These are phyloP conservation scores for Calidris pugnax DNA, from an alignment of 2,113 vertebrate species.

Conservation along the genomic window DNA sequence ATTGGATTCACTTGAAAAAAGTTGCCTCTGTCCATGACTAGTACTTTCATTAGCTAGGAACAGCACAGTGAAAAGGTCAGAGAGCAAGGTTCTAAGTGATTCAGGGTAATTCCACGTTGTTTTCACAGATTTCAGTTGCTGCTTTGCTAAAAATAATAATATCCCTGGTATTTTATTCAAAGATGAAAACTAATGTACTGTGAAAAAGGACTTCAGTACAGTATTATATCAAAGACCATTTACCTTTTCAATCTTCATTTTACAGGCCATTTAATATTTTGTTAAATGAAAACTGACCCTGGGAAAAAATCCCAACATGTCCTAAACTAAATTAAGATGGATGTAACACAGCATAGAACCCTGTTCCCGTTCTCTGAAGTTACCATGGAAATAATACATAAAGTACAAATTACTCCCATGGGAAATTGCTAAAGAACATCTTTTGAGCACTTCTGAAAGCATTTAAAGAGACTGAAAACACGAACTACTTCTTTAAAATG, in stretches of 20 bases:
- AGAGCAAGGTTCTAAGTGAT: not conserved
- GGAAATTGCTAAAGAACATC: constrained; percentile 13
- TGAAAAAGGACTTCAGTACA: constrained; percentile 19
- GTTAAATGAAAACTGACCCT: constrained; percentile 35
- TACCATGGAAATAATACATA: constrained; percentile 52
- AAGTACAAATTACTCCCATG: not conserved
- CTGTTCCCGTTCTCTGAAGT: constrained; percentile 40
- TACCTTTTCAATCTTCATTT: constrained; percentile 61
- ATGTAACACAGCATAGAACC: constrained; percentile 7
- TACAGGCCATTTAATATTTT: constrained; percentile 31
- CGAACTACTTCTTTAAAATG: not conserved
- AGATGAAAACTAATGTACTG: constrained; percentile 39
- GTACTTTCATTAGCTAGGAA: not conserved
- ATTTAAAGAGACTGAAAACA: constrained; percentile 29
- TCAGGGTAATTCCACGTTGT: not conserved
- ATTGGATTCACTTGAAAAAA: not conserved
- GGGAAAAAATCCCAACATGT: not conserved
- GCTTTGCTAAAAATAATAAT: constrained; percentile 25
- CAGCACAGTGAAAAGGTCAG: not conserved
- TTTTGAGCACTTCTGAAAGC: constrained; percentile 31
- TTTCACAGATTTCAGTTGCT: not conserved
- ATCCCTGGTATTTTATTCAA: constrained; percentile 27
- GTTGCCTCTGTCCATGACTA: not conserved
- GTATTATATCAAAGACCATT: not conserved
- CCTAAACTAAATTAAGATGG: constrained; percentile 51